A percentile compares a stretch with the other conserved stretches of the same genome.
phyloP scores from a whole-genome alignment of 2,113 vertebrate species.

The Varanus salvator region DNA sequence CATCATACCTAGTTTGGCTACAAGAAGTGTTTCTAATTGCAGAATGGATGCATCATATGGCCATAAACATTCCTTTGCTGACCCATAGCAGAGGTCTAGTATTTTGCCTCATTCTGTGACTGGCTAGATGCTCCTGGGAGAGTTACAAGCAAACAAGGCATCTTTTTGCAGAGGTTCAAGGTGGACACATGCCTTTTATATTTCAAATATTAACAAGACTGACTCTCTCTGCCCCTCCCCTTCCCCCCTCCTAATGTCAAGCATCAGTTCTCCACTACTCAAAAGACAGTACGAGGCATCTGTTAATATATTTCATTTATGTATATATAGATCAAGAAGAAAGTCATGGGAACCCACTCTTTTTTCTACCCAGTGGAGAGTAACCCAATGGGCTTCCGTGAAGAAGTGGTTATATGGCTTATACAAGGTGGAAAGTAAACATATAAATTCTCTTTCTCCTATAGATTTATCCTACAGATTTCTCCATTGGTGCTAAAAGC shows the following conservation, averaged over 20 bases:
- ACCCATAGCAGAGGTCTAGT: not conserved
- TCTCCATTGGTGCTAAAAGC: not conserved
- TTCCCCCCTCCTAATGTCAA: not conserved
- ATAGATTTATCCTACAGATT: too few relatives aligned
- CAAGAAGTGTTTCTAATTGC: not conserved
- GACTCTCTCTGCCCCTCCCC: too few relatives aligned
- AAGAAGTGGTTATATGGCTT: too few relatives aligned
- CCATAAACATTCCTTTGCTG: not conserved
- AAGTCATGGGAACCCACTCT: not conserved
- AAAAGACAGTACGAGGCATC: not conserved
- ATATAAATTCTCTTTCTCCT: too few relatives aligned
- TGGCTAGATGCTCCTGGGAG: not conserved
- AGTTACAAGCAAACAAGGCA: not conserved
- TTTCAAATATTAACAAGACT: not conserved
- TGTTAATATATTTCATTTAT: not conserved
- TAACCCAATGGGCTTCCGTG: too few relatives aligned
- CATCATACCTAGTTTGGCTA: not conserved
- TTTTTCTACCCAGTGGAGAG: too few relatives aligned
- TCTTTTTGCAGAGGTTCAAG: not conserved
- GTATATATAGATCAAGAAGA: not conserved
- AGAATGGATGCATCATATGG: not conserved
- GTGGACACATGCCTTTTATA: not conserved
- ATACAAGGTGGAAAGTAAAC: too few relatives aligned
- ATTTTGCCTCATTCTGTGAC: not conserved
- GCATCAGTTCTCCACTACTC: not conserved